Conservation (phyloP, 2,888 invertebrate genomes). For the Danaus chrysippus region DNA sequence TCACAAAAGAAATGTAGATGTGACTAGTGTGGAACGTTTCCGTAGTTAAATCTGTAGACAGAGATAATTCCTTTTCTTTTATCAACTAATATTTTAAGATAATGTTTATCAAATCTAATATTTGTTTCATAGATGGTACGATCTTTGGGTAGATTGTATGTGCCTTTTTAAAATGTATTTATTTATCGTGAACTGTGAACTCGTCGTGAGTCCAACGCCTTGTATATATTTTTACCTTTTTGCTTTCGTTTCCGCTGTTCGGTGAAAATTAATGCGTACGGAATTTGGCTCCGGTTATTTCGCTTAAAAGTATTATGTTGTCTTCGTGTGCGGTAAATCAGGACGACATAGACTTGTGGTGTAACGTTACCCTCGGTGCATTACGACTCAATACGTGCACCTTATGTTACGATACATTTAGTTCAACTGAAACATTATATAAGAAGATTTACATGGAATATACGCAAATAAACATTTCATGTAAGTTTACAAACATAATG, state of each 20-base stretch:
- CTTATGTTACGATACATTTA: no score
- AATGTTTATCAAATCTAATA: no score
- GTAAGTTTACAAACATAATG: no score
- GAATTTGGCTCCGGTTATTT: conserved; percentile 43
- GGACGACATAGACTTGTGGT: background rate
- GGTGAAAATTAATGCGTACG: conserved; percentile 40
- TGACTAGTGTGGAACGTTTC: no score
- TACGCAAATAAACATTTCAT: no score
- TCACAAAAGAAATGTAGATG: no score
- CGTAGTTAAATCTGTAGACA: no score
- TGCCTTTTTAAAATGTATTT: conserved; percentile 29
- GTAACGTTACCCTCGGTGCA: conserved; percentile 1
- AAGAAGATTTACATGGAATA: no score
- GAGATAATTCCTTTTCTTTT: no score
- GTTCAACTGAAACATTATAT: no score
- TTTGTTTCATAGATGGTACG: background rate
- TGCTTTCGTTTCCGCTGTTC: conserved; percentile 38
- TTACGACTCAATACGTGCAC: background rate
- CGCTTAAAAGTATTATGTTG: conserved; percentile 38
- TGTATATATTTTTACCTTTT: conserved; percentile 31
- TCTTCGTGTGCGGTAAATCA: conserved; percentile 8
- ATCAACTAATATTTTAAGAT: no score
- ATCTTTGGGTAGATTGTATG: conserved; percentile 18
- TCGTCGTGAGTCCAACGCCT: conserved; percentile 28
- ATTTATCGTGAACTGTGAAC: conserved; percentile 39